A percentile compares a stretch with the other conserved stretches of the same genome.
These are phyloP conservation scores for Passer montanus DNA, from an alignment of 2,113 vertebrate species.

Conservation along the genomic window DNA sequence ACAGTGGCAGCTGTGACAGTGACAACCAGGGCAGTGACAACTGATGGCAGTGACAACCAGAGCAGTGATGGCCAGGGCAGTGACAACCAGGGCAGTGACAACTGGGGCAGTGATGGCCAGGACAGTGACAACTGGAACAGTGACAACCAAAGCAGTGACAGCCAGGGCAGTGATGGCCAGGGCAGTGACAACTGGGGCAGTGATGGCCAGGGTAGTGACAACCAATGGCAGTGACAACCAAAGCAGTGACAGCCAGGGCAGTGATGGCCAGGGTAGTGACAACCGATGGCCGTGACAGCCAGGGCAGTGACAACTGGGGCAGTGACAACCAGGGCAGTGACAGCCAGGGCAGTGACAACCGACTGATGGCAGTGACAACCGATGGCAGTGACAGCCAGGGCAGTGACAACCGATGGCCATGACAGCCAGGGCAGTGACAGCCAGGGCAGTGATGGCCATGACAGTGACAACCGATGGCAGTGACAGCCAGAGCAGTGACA, in stretches of 20 bases:
- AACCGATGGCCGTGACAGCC: background rate
- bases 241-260: background rate
- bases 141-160: background rate
- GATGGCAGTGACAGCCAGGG: background rate
- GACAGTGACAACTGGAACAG: background rate
- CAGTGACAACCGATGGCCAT: background rate
- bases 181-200: too few relatives aligned
- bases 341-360: background rate
- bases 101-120: background rate
- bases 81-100: background rate
- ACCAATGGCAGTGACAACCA: too few relatives aligned
- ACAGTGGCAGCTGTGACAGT: background rate
- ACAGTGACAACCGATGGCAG: background rate
- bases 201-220: background rate
- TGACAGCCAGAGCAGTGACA: too few relatives aligned
- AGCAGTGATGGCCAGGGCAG: background rate
- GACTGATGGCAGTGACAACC: background rate
- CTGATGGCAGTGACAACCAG: background rate
- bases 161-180: too few relatives aligned
- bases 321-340: background rate
- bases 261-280: background rate
- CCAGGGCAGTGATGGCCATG: too few relatives aligned
- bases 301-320: background rate
- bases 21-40: accelerated
- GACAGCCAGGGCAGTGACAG: background rate